These are phyloP conservation scores for Pyrrhia umbra DNA, from an alignment of 2,888 invertebrate species.

Conservation along the genomic window DNA sequence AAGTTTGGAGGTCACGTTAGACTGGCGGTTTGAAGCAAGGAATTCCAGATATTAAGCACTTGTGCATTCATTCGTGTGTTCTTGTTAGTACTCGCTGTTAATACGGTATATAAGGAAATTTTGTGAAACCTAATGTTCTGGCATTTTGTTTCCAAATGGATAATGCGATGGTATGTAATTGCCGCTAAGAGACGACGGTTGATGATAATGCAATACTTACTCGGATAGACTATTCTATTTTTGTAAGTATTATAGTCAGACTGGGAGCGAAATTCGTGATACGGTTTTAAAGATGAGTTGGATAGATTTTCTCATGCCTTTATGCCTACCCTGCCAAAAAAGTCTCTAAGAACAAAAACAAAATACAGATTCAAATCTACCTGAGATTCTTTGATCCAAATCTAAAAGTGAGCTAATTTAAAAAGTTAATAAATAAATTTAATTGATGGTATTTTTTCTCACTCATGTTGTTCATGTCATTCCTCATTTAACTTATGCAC, in stretches of 20 bases:
- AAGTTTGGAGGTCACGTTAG: slow-evolving; percentile 61
- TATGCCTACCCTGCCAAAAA: too few relatives aligned
- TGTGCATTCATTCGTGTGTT: slow-evolving; percentile 78
- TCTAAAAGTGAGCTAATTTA: too few relatives aligned
- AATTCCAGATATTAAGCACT: slow-evolving; percentile 87
- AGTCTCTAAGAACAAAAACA: too few relatives aligned
- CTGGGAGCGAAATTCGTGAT: neutral
- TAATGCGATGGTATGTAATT: slow-evolving; percentile 53
- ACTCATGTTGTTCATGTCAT: too few relatives aligned
- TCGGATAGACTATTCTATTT: slow-evolving; percentile 35
- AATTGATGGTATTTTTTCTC: too few relatives aligned
- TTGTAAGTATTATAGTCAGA: slow-evolving; percentile 32
- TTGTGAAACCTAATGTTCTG: slow-evolving; percentile 71
- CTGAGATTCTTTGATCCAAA: too few relatives aligned
- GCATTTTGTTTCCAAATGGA: slow-evolving; percentile 62
- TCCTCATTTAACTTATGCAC: too few relatives aligned
- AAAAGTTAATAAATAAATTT: too few relatives aligned
- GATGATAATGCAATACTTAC: slow-evolving; percentile 53
- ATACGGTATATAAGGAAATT: slow-evolving; percentile 78
- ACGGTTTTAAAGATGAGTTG: slow-evolving; percentile 10
- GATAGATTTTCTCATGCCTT: too few relatives aligned
- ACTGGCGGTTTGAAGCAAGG: slow-evolving; percentile 75
- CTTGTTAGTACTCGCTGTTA: slow-evolving; percentile 83
- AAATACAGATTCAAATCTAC: too few relatives aligned
- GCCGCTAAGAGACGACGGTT: slow-evolving; percentile 27